Base-by-base conservation (phyloP, 2,888 invertebrate species). In the Luffia ferchaultella region DNA sequence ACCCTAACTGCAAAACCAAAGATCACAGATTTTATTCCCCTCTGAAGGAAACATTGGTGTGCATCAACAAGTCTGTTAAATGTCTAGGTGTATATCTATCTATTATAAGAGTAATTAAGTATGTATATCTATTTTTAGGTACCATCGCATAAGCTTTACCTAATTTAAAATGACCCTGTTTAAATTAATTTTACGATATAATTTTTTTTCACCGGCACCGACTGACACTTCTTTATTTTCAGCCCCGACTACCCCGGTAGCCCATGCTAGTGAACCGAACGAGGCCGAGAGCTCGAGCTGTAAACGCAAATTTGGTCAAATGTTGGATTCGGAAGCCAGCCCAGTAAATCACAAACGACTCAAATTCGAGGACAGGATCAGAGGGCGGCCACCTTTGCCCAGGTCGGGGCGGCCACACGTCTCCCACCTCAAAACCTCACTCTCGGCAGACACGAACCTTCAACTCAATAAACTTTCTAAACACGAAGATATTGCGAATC, bases 291-390 rank as follows among this genome's bases (percentile, higher is more conserved):
- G 76, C 20, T 79, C 78, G 18, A 66, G 72, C 0, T 69, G 72
- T 0, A 82, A 82, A 53, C 62, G 82, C 1, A 83, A 82, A 56
- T 68, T 64, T 16, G 66, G 68, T 1, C 76, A 77, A 9, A 57
- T 75, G 20, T 67, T 74, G 0, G 80, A 80, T 50, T 57, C 62
- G 0, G 74, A 73, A 1, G 49, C 61, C 2, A 83, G 83, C 53
- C 84, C 85, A 0, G 50, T 82, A 1, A 78, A 76, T 56, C 76
- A 78, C 53, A 85, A 85, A 53, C 67, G 73, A 7, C 70, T 76
- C 18, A 83, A 76, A 48, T 82, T 70, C 54, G 71, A 75, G 20
- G 80, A 75, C 12, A 67, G 76, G 52, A 79, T 85, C 49, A 58
- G 66, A 20, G 79, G 79, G 0, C 63, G 84, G 51, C 82, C 84